A percentile compares a stretch with the other conserved stretches of the same genome.
Conservation (phyloP, 2,888 invertebrate species). For the Eudasyphora cyanicolor region DNA sequence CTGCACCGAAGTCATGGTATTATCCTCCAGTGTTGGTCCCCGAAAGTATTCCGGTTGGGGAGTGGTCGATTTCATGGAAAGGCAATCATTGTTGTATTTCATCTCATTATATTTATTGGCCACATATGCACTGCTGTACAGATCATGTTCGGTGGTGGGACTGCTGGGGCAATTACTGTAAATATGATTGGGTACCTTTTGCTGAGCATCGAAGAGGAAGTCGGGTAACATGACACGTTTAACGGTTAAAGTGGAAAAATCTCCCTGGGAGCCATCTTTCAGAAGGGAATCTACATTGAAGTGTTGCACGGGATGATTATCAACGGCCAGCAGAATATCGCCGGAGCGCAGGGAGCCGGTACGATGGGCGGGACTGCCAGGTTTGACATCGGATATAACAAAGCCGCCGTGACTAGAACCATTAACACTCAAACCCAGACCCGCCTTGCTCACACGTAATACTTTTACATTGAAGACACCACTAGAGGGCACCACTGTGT, state of each 20-base stretch:
- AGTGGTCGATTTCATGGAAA: slow-evolving; percentile 78
- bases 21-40: slow-evolving; percentile 70
- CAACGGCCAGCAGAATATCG: slow-evolving; percentile 92
- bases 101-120: slow-evolving; percentile 74
- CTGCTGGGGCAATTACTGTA: slow-evolving; percentile 77
- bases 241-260: slow-evolving; percentile 78
- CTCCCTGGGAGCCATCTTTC: slow-evolving; percentile 74
- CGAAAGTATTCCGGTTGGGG: slow-evolving; percentile 79
- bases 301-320: slow-evolving; percentile 87
- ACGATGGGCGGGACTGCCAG: slow-evolving; percentile 94
- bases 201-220: slow-evolving; percentile 78
- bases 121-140: slow-evolving; percentile 76
- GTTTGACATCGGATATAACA: slow-evolving; percentile 92
- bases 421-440: slow-evolving; percentile 94
- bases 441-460: slow-evolving; percentile 86
- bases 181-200: slow-evolving; percentile 76
- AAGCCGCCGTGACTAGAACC: slow-evolving; percentile 84
- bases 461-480: slow-evolving; percentile 95
- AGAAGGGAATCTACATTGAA: slow-evolving; percentile 79
- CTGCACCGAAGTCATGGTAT: slow-evolving; percentile 75
- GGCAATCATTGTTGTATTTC: slow-evolving; percentile 76
- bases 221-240: slow-evolving; percentile 79
- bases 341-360: slow-evolving; percentile 93
- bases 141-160: slow-evolving; percentile 73
- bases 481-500: slow-evolving; percentile 93